Evolutionary conservation across 37 sponge, comb jelly and placozoan genomes (phyloP), one percentile per base, ranked within the genome.

Genomic region (Halichondria panicea): DNA sequence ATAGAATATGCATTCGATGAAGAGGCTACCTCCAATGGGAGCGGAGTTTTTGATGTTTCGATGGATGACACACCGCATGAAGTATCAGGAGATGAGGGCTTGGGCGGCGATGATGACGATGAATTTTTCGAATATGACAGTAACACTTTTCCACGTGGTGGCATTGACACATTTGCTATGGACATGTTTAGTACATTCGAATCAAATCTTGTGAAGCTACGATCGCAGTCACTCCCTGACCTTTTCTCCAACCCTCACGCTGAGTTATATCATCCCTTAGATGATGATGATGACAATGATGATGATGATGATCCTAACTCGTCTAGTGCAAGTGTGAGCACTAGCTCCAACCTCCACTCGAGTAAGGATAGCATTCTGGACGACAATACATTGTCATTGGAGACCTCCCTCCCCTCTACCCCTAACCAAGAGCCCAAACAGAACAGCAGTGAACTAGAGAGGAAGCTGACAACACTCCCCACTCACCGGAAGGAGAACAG

Each of bases 161-260:
- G 71, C 44, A 58, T 84, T n/a, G 77, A 76, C 37, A 76, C 66
- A 41, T 84, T 84, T 70, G 64, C 84, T 31, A 57, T 62, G 0
- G 77, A 77, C 22, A 84, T 84, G 18, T 27, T 84, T n/a, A 40
- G 44, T 41, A 39, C 62, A 1, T 84, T 84, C 61, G 84, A 84
- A 34, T 54, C 48, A 3, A 84, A 56, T 38, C 35, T 82, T 55
- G 30, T 52, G 33, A 63, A 82, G 55, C 18, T 83, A 19, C 41
- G 44, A 31, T 61, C 77, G 9, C 69, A 61, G 31, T 84, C 84
- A 18, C 53, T 84, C 2, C 84, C 84, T 2, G 71, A 84, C 35
- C 43, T 84, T 42, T 84, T 84, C 39, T 11, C 63, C 22, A 43
- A 50, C 0, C n/a, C n/a, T n/a, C n/a, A n/a, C n/a, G 38, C 7